Evolutionary conservation across 92 coral and sea anemone species (phyloP).

Genomic region (Porites rus): DNA sequence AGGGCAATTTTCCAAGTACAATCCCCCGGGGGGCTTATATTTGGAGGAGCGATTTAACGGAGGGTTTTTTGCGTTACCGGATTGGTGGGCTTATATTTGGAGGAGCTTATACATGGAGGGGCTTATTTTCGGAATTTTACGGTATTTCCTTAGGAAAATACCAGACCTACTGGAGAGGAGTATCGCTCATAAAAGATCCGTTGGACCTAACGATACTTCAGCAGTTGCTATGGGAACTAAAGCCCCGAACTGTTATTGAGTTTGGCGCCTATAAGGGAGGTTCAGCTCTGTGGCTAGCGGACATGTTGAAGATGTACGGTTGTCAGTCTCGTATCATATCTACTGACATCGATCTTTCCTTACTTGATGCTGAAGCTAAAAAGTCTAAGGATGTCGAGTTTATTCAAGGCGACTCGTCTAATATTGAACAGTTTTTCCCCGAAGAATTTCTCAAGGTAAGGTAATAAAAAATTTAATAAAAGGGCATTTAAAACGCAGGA

Average conservation of each 20-base stretch:
- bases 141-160: constrained; percentile 4
- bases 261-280: constrained; percentile 69
- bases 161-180: constrained; percentile 28
- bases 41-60: too few species aligned
- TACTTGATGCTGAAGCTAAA: constrained; percentile 46
- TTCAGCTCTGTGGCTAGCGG: constrained; percentile 78
- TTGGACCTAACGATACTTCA: constrained; percentile 3
- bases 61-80: too few species aligned
- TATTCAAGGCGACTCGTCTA: constrained; percentile 29
- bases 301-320: constrained; percentile 48
- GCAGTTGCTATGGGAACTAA: constrained; percentile 49
- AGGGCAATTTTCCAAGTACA: too few species aligned
- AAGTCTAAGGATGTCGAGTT: constrained; percentile 31
- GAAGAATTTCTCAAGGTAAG: constrained; percentile 28
- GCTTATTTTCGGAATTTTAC: too few species aligned
- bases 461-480: too few species aligned
- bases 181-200: constrained; percentile 29
- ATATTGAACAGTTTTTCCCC: constrained; percentile 33
- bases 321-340: constrained; percentile 52
- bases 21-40: too few species aligned
- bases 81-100: too few species aligned
- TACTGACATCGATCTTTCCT: constrained; percentile 48
- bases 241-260: constrained; percentile 56
- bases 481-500: too few species aligned
- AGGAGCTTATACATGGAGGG: too few species aligned